A percentile compares a stretch with the other conserved stretches of the same genome.
Evolutionary conservation across 2,797 vertebrate species (phyloP).

Genomic region (Capromys pilorides): DNA sequence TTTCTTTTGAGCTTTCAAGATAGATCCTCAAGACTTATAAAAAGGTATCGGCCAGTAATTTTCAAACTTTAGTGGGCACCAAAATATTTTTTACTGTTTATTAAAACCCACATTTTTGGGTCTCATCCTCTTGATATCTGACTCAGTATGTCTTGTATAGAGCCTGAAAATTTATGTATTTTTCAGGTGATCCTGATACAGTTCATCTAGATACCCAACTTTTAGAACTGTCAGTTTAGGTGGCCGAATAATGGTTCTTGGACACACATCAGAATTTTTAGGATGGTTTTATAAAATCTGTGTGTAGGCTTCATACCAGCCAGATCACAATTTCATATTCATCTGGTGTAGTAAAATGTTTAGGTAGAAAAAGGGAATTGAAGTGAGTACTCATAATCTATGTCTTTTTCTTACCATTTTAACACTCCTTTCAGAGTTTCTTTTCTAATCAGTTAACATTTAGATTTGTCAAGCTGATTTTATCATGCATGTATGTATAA

Average conservation of each 20-base stretch:
- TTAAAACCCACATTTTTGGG: constrained; percentile 22
- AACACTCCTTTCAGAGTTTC: background rate
- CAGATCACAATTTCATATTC: background rate
- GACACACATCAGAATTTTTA: background rate
- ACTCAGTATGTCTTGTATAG: background rate
- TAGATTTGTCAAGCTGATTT: background rate
- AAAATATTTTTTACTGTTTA: constrained; percentile 5
- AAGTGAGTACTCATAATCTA: background rate
- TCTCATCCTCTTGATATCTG: background rate
- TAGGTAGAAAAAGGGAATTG: background rate
- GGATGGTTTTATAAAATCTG: constrained; percentile 36
- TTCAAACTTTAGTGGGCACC: constrained; percentile 23
- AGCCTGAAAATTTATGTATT: background rate
- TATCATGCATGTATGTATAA: background rate
- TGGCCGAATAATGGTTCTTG: background rate
- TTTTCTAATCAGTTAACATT: constrained; percentile 44
- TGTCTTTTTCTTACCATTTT: constrained; percentile 4
- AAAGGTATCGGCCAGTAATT: constrained; percentile 49
- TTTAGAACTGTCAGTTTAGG: background rate
- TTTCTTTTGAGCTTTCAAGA: constrained; percentile 19
- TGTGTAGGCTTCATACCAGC: background rate
- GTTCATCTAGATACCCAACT: background rate
- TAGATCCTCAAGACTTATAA: background rate
- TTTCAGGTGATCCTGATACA: constrained; percentile 7
- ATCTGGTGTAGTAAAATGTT: background rate